Conservation (phyloP, 2,113 vertebrate genomes). For the Stigmatopora argus region DNA sequence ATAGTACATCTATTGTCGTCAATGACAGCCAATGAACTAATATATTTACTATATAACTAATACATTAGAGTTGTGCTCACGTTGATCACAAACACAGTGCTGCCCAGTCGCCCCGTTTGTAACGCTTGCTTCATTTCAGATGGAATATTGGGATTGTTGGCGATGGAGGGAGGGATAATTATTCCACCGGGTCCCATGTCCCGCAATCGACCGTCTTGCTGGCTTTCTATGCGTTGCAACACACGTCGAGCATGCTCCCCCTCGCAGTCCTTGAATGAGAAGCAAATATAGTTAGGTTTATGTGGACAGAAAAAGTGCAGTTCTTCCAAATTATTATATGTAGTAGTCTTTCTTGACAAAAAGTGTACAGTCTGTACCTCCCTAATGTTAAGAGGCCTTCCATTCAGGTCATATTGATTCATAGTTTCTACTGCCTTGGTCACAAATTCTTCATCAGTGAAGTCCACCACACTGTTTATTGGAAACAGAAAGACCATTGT, state of each 20-base stretch:
- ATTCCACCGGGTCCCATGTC: conserved; percentile 83
- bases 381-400: conserved; percentile 95
- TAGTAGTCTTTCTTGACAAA: neutral
- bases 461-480: conserved; percentile 89
- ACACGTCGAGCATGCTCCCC: conserved; percentile 92
- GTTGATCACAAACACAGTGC: conserved; percentile 95
- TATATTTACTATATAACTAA: no score
- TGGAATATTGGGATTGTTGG: conserved; percentile 97
- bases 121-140: conserved; percentile 89
- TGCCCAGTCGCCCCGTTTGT: conserved; percentile 89
- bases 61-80: conserved; percentile 66
- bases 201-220: conserved; percentile 76
- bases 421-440: conserved; percentile 93
- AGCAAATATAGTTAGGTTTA: neutral
- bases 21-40: no score
- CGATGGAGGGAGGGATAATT: conserved; percentile 88
- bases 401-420: conserved; percentile 94
- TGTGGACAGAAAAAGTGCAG: neutral
- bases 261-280: conserved; percentile 83
- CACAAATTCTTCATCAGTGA: conserved; percentile 98
- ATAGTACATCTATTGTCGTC: no score
- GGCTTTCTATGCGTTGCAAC: conserved; percentile 81
- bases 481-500: conserved; percentile 12
- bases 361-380: conserved; percentile 72
- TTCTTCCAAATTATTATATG: neutral